Percentiles rank a stretch among this genome's conserved stretches.
These are phyloP conservation scores for Caenorhabditis sp. DNA, from an alignment of 2,888 invertebrate genomes.

Conservation along the genomic window DNA sequence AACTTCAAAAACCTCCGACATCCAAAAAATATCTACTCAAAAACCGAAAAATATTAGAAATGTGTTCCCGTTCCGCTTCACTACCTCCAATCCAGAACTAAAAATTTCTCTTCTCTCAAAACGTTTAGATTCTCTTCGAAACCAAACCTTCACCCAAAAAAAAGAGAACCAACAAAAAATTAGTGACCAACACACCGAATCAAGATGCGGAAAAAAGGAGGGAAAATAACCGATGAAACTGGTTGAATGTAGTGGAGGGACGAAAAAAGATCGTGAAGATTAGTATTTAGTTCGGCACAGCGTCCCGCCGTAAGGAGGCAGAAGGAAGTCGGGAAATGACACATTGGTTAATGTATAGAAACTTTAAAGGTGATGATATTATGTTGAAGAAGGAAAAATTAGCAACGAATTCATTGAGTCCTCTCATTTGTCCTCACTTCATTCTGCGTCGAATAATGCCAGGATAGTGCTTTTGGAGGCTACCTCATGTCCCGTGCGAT, in stretches of 20 bases:
- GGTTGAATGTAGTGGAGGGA: slow-evolving; percentile 16
- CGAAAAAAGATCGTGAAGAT: slow-evolving; percentile 34
- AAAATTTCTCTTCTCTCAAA: neutral
- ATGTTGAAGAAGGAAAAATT: slow-evolving; percentile 1
- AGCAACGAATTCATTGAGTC: neutral
- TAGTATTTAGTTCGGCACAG: slow-evolving; percentile 41
- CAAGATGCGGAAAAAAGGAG: slow-evolving; percentile 2
- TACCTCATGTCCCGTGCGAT: slow-evolving; percentile 39
- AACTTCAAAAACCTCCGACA: neutral
- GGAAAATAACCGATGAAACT: slow-evolving; percentile 29
- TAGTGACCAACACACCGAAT: neutral
- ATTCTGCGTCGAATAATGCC: neutral
- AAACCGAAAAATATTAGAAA: neutral
- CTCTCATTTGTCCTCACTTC: slow-evolving; percentile 20
- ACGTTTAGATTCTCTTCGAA: neutral
- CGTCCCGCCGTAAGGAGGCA: slow-evolving; percentile 5
- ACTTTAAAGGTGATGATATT: neutral
- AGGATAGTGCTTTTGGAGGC: slow-evolving; percentile 29
- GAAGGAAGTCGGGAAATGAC: slow-evolving; percentile 36
- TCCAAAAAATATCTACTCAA: neutral
- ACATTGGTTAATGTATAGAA: slow-evolving; percentile 2
- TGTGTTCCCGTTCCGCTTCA: neutral
- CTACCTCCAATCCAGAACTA: neutral
- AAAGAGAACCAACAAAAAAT: neutral
- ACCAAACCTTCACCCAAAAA: neutral